Base-by-base conservation (phyloP, 92 coral and sea anemone species). In the Pocillopora meandrina region DNA sequence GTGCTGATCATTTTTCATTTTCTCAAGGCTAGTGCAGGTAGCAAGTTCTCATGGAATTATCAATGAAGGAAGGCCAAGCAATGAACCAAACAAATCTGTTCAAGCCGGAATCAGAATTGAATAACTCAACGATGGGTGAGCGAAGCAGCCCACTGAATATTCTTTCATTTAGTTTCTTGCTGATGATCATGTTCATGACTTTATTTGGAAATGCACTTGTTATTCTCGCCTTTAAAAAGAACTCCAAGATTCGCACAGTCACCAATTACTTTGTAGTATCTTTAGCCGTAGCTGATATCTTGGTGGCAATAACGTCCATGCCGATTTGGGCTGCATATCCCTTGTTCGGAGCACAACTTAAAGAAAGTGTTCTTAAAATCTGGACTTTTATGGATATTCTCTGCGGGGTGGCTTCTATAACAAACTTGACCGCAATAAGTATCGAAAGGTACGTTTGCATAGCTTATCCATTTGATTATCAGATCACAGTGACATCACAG, bases 221-320 rank as follows among this genome's bases (percentile, higher is more conserved):
- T 26, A 94, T 95, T 55, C 84, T 95, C 23, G 98, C 98, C 10
- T 95, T 95, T 79, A 82, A 78, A 23, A 84, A 87, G 1, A 87
- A 80, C 55, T 55, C 74, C 26, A 94, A 92, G 89, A 86, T 95
- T 75, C 93, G 93, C 9, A 95, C 98, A 1, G 93, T 90, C 23
- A 95, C 98, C 35, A 95, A 95, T 89, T 94, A 80, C 84, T 95
- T 95, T 57, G 95, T 95, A 23, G 98, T 95, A 19, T 95, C 98
- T 1, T 64, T 95, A 26, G 98, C 98, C 0, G 91, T 85, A 21
- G 92, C 98, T 65, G 98, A 95, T 20, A 76, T 95, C 42, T 71
- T 92, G 21, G 91, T 94, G 17, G 88, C 94, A 1, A 9, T 89
- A 33, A 83, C 92, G 15, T 88, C 96, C 13, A 95, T 95, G 95